Evolutionary conservation across 2,113 vertebrate species (phyloP).

Genomic region (Arothron firmamentum): DNA sequence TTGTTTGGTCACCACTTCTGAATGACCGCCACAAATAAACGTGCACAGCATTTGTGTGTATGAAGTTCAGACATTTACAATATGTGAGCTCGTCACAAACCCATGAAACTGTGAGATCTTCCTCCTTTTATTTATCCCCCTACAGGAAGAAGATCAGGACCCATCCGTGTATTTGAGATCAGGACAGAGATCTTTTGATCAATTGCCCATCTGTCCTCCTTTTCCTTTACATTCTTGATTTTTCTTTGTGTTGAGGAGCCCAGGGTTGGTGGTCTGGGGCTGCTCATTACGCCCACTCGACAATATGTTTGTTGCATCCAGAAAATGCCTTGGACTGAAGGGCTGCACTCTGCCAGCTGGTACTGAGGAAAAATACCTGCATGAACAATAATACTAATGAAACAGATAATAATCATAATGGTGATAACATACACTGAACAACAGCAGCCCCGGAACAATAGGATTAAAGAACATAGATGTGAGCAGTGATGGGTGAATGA

Average conservation of each 20-base stretch:
- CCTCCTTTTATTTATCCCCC: slow-evolving; percentile 55
- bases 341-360: slow-evolving; percentile 59
- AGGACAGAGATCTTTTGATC: slow-evolving; percentile 65
- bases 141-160: slow-evolving; percentile 74
- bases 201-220: slow-evolving; percentile 43
- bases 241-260: slow-evolving; percentile 53
- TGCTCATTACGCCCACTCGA: slow-evolving; percentile 68
- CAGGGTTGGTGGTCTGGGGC: slow-evolving; percentile 53
- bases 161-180: slow-evolving; percentile 61
- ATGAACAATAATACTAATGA: slow-evolving; percentile 71
- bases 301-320: slow-evolving; percentile 77
- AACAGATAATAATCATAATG: slow-evolving; percentile 80
- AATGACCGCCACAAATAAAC: neutral
- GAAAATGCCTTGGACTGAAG: slow-evolving; percentile 76
- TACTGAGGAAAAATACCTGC: slow-evolving; percentile 57
- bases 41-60: no score
- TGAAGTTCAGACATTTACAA: no score
- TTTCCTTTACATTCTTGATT: slow-evolving; percentile 46
- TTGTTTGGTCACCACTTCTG: slow-evolving; percentile 15
- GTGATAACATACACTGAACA: slow-evolving; percentile 78
- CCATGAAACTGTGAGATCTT: slow-evolving; percentile 55
- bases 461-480: slow-evolving; percentile 73
- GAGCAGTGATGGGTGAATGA: slow-evolving; percentile 70
- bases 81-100: no score
- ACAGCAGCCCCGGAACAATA: slow-evolving; percentile 69